Conservation (phyloP, 2,888 invertebrate genomes). For the Trisateles emortualis region DNA sequence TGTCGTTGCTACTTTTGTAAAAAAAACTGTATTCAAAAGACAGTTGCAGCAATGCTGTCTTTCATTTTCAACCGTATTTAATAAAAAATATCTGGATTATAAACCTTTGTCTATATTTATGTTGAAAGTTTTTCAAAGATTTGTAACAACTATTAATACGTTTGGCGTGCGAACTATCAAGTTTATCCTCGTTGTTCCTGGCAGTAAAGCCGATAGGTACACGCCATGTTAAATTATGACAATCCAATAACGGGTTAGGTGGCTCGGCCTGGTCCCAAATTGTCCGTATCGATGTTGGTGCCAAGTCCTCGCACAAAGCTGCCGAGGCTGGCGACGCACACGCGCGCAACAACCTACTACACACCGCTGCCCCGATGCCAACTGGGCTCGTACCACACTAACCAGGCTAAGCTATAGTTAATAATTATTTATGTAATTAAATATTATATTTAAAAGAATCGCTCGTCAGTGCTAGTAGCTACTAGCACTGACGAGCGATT, state of each 20-base stretch:
- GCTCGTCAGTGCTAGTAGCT: no score
- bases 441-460: no score
- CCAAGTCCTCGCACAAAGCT: conserved; percentile 73
- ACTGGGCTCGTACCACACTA: conserved; percentile 26
- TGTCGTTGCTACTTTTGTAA: neutral
- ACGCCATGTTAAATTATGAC: conserved; percentile 81
- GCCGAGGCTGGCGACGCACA: conserved; percentile 47
- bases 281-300: conserved; percentile 73
- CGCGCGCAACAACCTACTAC: conserved; percentile 32
- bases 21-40: neutral
- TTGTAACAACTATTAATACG: conserved; percentile 53
- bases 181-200: conserved; percentile 64
- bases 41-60: neutral
- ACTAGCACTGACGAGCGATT: no score
- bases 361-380: conserved; percentile 40
- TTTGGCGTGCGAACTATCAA: conserved; percentile 62
- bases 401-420: conserved; percentile 18
- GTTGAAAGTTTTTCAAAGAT: conserved; percentile 16
- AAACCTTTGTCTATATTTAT: conserved; percentile 1
- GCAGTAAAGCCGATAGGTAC: conserved; percentile 72
- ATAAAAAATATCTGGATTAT: neutral
- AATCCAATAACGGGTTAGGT: conserved; percentile 83
- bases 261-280: conserved; percentile 77
- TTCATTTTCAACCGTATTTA: neutral
- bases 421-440: neutral